Conservation (phyloP, 64 coral and sea anemone species). For the Montipora sp. region DNA sequence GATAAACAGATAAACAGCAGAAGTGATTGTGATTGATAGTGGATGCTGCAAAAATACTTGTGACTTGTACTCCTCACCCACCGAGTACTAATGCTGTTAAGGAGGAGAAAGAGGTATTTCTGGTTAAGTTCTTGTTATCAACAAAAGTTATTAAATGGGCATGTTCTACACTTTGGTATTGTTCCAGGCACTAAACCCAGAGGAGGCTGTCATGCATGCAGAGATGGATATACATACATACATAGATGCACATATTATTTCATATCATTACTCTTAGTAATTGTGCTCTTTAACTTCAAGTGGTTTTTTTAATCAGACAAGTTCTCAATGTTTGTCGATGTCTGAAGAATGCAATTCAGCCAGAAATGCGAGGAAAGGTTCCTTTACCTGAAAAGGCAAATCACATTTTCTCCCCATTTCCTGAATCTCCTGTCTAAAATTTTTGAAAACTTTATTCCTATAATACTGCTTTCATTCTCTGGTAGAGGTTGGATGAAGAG, state of each 20-base stretch:
- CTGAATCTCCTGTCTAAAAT: neutral
- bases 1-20: neutral
- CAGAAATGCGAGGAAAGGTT: neutral
- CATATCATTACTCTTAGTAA: conserved; percentile 6
- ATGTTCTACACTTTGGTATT: conserved; percentile 4
- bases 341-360: neutral
- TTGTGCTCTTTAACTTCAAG: conserved; percentile 1
- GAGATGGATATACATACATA: neutral
- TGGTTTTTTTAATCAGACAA: neutral
- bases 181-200: neutral
- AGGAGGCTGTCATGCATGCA: neutral
- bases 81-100: neutral
- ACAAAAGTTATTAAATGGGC: neutral
- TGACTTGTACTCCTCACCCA: neutral
- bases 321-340: neutral
- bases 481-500: conserved; percentile 4
- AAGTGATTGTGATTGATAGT: neutral
- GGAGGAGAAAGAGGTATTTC: conserved; percentile 2
- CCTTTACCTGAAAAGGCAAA: conserved; percentile 2
- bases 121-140: neutral
- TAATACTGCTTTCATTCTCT: neutral
- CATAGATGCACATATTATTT: neutral
- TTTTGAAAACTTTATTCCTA: neutral
- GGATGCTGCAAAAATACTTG: neutral
- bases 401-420: neutral